Base-by-base conservation (phyloP, 2,888 invertebrate genomes). In the Tenthredo amoena region DNA sequence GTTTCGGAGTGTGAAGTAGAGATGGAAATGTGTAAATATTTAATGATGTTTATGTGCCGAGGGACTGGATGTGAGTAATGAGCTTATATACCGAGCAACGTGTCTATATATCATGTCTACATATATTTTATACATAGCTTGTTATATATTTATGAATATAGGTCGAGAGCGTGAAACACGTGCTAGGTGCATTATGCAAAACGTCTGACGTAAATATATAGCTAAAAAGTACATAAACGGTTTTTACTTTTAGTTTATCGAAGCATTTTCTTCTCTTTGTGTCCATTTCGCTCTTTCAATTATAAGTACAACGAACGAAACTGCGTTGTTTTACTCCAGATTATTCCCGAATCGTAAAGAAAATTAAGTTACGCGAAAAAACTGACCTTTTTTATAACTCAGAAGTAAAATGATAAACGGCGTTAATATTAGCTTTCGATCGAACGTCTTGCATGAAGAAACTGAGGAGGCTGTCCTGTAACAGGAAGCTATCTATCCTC, bases 171-270 rank as follows among this genome's bases (percentile, higher is more conserved):
- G 55, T 55, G 77, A 77, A 55, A 77, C 77, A 77, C 77, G 34
- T 40, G 77, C 37, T 31, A 55, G 55, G 4, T 77, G 77, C 55
- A 77, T 77, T 77, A 55, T 77, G 77, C 77, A 77, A 77, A 55
- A 31, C 77, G 21, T 31, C 26, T 77, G 31, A 77, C 77, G 50
- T 34, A 77, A 77, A 77, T 77, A 77, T 55, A 55, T 55, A n/a
- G n/a, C 34, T 31, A 77, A 74, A 21, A 74, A 74, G n/a, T 43
- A 47, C 26, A n/a, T 26, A 15, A 74, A 74, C 43, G n/a, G 18
- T 40, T 21, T 43, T 12, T 21, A 40, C 37, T 40, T 43, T 9
- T 47, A 43, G 21, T 6, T 40, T 4, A 40, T n/a, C 26, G 26
- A 47, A 12, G 15, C 21, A 10, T n/a, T n/a, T 43, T 9, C 9